phyloP scores from a whole-genome alignment of 92 coral and sea anemone genomes.

The Zoanthus solanderi region DNA sequence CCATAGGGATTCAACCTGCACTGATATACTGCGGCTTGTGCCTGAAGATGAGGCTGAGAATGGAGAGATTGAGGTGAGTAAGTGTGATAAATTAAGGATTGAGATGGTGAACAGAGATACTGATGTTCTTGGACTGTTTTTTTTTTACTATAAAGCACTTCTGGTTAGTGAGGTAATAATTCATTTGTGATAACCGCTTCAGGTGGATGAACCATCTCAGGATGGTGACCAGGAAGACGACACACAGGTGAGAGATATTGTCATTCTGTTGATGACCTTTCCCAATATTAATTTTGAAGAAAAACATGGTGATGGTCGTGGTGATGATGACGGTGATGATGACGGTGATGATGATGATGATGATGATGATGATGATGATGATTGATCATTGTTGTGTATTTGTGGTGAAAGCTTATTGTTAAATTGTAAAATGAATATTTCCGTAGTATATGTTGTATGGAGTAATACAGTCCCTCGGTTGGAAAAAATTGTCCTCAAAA shows the following conservation, averaged over 20 bases:
- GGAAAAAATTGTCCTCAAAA: no score
- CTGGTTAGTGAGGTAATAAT: no score
- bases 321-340: not conserved
- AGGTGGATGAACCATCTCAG: conserved; percentile 4
- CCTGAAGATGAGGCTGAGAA: conserved; percentile 79
- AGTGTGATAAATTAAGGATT: conserved; percentile 31
- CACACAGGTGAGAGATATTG: conserved; percentile 7
- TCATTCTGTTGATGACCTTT: not conserved
- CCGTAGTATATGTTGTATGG: no score
- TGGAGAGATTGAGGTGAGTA: conserved; percentile 76
- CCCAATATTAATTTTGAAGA: not conserved
- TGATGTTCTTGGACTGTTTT: not conserved
- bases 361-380: not conserved
- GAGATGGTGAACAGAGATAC: no score
- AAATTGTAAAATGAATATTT: no score
- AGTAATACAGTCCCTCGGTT: no score
- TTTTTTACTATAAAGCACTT: no score
- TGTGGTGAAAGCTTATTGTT: no score
- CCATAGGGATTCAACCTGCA: conserved; percentile 78
- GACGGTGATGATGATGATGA: not conserved
- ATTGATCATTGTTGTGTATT: no score
- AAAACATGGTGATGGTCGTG: not conserved
- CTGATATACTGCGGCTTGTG: conserved; percentile 83
- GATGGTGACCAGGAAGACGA: conserved; percentile 25
- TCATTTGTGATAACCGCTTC: not conserved